Base-by-base conservation (phyloP, 2,113 vertebrate genomes). In the Vidua macroura region DNA sequence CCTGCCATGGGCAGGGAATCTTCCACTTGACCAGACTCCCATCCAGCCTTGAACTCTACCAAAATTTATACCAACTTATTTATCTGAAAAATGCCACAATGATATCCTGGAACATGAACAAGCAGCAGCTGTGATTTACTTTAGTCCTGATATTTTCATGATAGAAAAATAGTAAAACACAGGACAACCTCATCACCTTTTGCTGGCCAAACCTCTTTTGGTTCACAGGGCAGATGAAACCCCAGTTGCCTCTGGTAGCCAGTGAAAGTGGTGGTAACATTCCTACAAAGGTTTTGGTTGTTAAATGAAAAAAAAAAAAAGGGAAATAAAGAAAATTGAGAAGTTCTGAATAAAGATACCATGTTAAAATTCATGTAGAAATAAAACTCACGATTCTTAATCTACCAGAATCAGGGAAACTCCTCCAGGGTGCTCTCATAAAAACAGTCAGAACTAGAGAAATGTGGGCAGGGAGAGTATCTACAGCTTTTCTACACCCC, bases 221-320 rank as follows among this genome's bases (percentile, higher is more conserved):
- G 4, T 46, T 73, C 68, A 66, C 10, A 15, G 20, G 39, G 33
- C 28, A 13, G 30, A 14, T 30, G 7, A 56, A 86, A 69, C 4
- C 4, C 28, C 58, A 74, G 8, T 6, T 30, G 10, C 5, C 27
- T 19, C n/a, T 53, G 33, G 24, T 2, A 39, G 28, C 17, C 46
- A 37, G 27, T 4, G 24, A 8, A n/a, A 67, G 23, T 6, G 24
- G 13, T 11, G 8, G 20, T 1, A 33, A 48, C 1, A 3, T 25
- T 52, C 33, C 28, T 56, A 24, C 5, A 27, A 41, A 43, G 10
- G 4, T 13, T 68, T 51, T 30, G 10, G 12, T 22, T 68, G 16
- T 19, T 28, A 78, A 78, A 75, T 4, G 2, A 35, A 35, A 35
- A 35, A 35, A 35, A 2, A 2, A 10, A 22, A 13, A 18, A 28